Base-by-base conservation (phyloP, 2,113 vertebrate genomes). In the Tringa solitaria region DNA sequence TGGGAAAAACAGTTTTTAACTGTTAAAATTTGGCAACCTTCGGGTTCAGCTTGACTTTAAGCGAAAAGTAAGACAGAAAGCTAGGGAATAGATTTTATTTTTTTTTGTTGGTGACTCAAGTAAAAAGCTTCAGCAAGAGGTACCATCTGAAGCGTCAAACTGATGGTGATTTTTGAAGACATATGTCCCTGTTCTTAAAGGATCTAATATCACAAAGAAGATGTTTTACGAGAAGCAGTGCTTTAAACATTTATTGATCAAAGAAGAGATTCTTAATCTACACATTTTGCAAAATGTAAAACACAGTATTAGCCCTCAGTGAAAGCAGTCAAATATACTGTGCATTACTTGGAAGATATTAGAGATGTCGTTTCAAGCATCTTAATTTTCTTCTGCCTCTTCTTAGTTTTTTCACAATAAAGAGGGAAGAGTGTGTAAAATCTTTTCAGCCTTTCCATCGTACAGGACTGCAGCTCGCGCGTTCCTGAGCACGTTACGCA, bases 401-500 rank as follows among this genome's bases (percentile, higher is more conserved):
- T 81, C 24, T 57, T n/a, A 41, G 24, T 51, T 51, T 85, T 48
- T 30, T 54, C 18, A 19, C 33, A 48, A 23, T 1, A 13, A 28
- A 43, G n/a, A 45, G 9, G 61, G 24, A 75, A 33, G 7, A 20
- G 32, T 1, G 8, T 54, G 63, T 41, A 30, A 50, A 67, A n/a
- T 8, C 37, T 4, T 20, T 21, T 35, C 53, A 54, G 54, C 16
- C 13, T 50, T 68, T 68, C 23, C 54, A 19, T 12, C 2, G 0
- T 39, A 39, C 13, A 24, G 13, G 67, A 41, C 8, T 46, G 23
- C 56, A 73, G 48, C 35, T 76, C 37, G 26, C 45, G 4, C 7
- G 0, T 10, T 30, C 18, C 35, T 32, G 57, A 35, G 17, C 4
- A 3, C 9, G 24, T 30, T 20, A 21, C 23, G 1, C 10, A 37